Base-by-base conservation (phyloP, 2,113 vertebrate genomes). In the Lampris megalopsis region DNA sequence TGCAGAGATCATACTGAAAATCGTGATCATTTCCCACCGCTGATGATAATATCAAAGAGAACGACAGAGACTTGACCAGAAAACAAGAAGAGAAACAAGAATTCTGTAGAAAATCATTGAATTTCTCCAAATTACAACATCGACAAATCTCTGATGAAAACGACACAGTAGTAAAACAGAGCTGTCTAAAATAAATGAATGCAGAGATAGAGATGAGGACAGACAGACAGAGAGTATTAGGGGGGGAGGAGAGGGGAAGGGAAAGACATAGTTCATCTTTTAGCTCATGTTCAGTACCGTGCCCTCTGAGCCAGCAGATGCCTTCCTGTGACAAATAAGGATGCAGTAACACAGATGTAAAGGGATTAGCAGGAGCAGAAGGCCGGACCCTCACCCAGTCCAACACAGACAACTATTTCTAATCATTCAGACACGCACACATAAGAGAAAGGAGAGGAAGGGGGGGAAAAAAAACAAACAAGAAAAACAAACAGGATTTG, bases 311-410 rank as follows among this genome's bases (percentile, higher is more conserved):
- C 47, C 71, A 77, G 67, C 79, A 76, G 68, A 80, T 76, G 63
- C 49, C 54, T 71, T 2, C 10, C 70, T 80, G 69, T 58, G 43
- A 58, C 72, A 69, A 84, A 78, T 62, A 54, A 81, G 45, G 62
- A 80, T 69, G 66, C 67, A 66, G 68, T 58, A 45, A 71, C 68
- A 67, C 77, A 76, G 84, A 80, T 84, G 80, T 71, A 57, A 76
- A 90, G 68, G 85, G 85, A 87, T 89, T 89, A 91, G 41, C 58
- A 11, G 75, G 5, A 75, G 73, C 78, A 83, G 72, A 80, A 81
- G 79, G 71, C 65, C 54, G 68, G 75, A 85, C 63, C 75, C 75
- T 73, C 40, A 54, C 60, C 73, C 74, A 40, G 59, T 64, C n/a
- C 53, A 75, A 68, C 58, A 35, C 57, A 78, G 60, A 67, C 5